Conservation (phyloP, 2,888 invertebrate species). For the Blera fallax region DNA sequence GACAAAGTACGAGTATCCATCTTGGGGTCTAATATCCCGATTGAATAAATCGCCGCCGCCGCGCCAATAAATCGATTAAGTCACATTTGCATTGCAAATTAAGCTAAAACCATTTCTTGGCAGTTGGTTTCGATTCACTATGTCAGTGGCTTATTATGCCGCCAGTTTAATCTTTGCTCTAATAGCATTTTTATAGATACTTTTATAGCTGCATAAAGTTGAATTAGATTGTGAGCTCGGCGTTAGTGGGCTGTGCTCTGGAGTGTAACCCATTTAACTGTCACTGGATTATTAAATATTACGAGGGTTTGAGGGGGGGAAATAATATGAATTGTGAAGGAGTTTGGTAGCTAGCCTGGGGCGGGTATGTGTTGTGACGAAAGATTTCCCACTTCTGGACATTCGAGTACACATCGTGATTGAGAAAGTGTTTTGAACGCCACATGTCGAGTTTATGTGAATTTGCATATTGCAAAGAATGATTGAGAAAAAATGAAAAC, state of each 20-base stretch:
- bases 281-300: constrained; percentile 27
- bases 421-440: constrained; percentile 18
- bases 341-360: background rate
- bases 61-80: constrained; percentile 54
- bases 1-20: constrained; percentile 9
- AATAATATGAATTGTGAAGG: constrained; percentile 11
- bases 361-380: background rate
- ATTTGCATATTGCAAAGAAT: constrained; percentile 1
- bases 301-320: background rate
- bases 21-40: constrained; percentile 14
- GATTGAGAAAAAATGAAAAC: constrained; percentile 19
- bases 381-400: background rate
- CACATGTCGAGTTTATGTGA: background rate
- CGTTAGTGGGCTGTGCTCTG: constrained; percentile 8
- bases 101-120: background rate
- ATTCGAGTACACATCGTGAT: background rate
- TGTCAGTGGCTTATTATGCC: background rate
- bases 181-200: background rate
- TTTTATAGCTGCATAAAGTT: background rate
- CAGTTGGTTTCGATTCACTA: constrained; percentile 10
- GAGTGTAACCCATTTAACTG: constrained; percentile 12
- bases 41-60: constrained; percentile 34
- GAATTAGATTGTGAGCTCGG: background rate
- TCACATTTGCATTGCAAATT: constrained; percentile 61
- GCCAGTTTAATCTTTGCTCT: background rate